phyloP scores from a whole-genome alignment of 2,888 invertebrate species.

The Crioceris asparagi region DNA sequence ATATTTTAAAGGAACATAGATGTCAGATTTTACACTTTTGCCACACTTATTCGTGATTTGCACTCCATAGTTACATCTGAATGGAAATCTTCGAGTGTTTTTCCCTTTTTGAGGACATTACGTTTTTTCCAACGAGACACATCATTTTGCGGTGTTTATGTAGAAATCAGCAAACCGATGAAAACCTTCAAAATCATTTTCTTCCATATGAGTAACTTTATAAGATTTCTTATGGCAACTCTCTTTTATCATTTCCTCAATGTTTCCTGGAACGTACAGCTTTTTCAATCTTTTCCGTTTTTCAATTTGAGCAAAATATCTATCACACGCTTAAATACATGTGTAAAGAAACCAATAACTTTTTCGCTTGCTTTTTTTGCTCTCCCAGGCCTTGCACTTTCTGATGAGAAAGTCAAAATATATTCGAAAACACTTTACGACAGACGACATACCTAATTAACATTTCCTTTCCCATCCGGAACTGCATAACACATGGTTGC shows the following conservation, averaged over 20 bases:
- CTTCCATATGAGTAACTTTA: not conserved
- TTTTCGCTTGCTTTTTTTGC: no score
- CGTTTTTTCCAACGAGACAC: not conserved
- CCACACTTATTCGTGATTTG: not conserved
- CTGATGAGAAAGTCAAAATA: no score
- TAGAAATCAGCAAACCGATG: slow-evolving; percentile 1
- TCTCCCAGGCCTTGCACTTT: no score
- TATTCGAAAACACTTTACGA: no score
- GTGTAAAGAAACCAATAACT: not conserved
- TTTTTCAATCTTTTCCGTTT: not conserved
- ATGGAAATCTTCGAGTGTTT: not conserved
- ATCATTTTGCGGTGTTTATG: not conserved
- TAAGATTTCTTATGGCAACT: not conserved
- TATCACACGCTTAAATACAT: not conserved
- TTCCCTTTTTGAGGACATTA: not conserved
- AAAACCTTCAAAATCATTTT: not conserved
- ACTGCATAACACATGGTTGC: no score
- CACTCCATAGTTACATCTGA: not conserved
- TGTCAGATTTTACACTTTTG: no score
- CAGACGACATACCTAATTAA: no score
- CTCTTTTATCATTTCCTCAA: slow-evolving; percentile 1
- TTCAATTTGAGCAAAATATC: not conserved
- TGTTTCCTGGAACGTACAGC: not conserved
- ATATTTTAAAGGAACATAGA: no score
- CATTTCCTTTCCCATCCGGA: no score